phyloP scores from a whole-genome alignment of 2,797 vertebrate genomes.

The Protonibea diacanthus region DNA sequence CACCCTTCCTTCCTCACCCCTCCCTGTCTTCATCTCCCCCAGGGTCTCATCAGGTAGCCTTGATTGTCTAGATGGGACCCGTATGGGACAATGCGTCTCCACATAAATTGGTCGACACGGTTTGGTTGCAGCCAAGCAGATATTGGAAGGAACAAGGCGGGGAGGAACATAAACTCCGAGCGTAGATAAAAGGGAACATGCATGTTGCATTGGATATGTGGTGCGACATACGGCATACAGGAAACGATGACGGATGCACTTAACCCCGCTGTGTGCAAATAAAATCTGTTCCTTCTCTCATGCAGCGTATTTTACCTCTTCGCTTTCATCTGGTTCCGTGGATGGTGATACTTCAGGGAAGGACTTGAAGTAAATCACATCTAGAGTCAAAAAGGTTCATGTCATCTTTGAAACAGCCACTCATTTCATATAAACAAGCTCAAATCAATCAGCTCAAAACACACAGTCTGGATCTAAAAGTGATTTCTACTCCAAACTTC shows the following conservation, averaged over 20 bases:
- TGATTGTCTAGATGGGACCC: constrained; percentile 74
- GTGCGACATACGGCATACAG: constrained; percentile 57
- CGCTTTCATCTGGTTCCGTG: constrained; percentile 50
- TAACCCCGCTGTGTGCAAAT: constrained; percentile 62
- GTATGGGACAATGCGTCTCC: constrained; percentile 65
- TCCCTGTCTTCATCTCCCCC: constrained; percentile 57
- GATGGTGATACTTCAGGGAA: constrained; percentile 38
- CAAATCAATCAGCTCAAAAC: constrained; percentile 22
- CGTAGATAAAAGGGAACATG: constrained; percentile 59
- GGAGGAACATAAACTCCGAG: constrained; percentile 50
- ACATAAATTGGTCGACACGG: constrained; percentile 71
- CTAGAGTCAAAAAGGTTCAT: constrained; percentile 35
- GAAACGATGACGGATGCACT: constrained; percentile 68
- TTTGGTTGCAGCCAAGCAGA: constrained; percentile 58
- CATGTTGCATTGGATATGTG: constrained; percentile 40
- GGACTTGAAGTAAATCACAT: constrained; percentile 37
- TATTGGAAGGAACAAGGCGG: constrained; percentile 62
- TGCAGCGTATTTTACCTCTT: constrained; percentile 39
- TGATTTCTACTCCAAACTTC: too few relatives aligned
- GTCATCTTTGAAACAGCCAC: constrained; percentile 30
- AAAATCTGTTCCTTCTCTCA: constrained; percentile 61
- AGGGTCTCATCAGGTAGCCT: constrained; percentile 80
- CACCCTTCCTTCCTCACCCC: constrained; percentile 43
- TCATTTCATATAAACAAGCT: constrained; percentile 15
- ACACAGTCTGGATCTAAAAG: neutral